Evolutionary conservation across 2,888 invertebrate genomes (phyloP).

Genomic region (Adelognathus sp.): DNA sequence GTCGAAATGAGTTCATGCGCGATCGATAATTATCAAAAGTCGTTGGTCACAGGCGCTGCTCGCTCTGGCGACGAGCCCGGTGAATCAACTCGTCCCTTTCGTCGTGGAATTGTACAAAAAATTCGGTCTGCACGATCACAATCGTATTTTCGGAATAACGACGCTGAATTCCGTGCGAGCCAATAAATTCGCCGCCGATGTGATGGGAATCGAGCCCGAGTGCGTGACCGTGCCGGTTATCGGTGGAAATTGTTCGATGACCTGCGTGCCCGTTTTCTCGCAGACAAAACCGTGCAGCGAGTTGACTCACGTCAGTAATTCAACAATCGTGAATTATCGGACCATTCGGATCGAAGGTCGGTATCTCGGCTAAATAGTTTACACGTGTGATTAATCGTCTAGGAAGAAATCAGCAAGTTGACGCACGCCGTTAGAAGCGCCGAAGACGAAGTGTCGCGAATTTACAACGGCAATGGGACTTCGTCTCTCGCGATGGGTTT

Average conservation of each 20-base stretch:
- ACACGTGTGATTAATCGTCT: slow-evolving; percentile 6
- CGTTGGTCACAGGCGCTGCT: slow-evolving; percentile 79
- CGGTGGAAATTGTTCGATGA: slow-evolving; percentile 89
- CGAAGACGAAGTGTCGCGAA: slow-evolving; percentile 84
- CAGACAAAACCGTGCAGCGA: slow-evolving; percentile 84
- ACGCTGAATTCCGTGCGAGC: slow-evolving; percentile 88
- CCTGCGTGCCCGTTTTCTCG: slow-evolving; percentile 90
- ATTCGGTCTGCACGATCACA: slow-evolving; percentile 85
- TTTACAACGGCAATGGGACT: slow-evolving; percentile 84
- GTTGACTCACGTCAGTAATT: slow-evolving; percentile 76
- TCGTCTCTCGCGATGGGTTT: slow-evolving; percentile 85
- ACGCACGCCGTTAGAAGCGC: slow-evolving; percentile 81
- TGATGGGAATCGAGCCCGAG: slow-evolving; percentile 85
- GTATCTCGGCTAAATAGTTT: neutral
- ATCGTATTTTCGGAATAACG: slow-evolving; percentile 87
- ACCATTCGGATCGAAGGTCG: too few species aligned
- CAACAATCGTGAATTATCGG: slow-evolving; percentile 9
- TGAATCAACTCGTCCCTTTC: slow-evolving; percentile 88
- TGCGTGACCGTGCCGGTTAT: slow-evolving; percentile 88
- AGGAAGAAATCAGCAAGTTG: slow-evolving; percentile 81
- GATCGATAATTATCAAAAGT: slow-evolving; percentile 24
- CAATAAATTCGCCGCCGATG: slow-evolving; percentile 88
- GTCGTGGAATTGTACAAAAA: slow-evolving; percentile 86
- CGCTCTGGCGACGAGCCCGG: slow-evolving; percentile 82
- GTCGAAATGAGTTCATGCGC: too few species aligned